Conservation (phyloP, 2,797 vertebrate species). For the Etheostoma perlongum region DNA sequence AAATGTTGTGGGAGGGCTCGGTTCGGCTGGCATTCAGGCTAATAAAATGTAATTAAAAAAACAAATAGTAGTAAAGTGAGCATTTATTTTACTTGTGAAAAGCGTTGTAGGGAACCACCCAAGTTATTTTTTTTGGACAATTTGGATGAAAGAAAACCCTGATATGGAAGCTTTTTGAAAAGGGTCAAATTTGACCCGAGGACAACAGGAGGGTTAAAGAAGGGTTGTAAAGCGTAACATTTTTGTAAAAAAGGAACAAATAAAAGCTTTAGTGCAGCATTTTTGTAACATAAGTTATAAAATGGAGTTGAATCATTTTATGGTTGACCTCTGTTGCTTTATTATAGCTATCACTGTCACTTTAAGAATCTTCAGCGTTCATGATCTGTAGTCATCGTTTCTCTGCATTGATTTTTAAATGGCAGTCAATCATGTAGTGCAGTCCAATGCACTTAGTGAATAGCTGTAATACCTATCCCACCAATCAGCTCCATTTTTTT, state of each 20-base stretch:
- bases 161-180: no score
- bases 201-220: no score
- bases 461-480: slow-evolving; percentile 21
- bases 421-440: slow-evolving; percentile 22
- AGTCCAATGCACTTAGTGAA: slow-evolving; percentile 24
- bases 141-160: no score
- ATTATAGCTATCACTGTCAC: not conserved
- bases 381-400: slow-evolving; percentile 17
- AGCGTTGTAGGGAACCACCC: no score
- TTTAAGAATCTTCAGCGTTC: slow-evolving; percentile 3
- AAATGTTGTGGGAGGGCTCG: no score
- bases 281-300: not conserved
- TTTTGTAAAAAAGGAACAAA: not conserved
- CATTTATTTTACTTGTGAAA: no score
- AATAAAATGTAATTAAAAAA: no score
- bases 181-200: no score
- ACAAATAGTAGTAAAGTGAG: no score
- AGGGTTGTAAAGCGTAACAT: not conserved
- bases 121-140: no score
- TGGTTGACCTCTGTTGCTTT: not conserved
- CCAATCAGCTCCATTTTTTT: not conserved
- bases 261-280: slow-evolving; percentile 1
- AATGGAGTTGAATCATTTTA: not conserved
- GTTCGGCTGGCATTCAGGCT: no score
- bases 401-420: slow-evolving; percentile 35